Evolutionary conservation across 2,797 vertebrate species (phyloP).

Genomic region (Gymnothorax reevesii): DNA sequence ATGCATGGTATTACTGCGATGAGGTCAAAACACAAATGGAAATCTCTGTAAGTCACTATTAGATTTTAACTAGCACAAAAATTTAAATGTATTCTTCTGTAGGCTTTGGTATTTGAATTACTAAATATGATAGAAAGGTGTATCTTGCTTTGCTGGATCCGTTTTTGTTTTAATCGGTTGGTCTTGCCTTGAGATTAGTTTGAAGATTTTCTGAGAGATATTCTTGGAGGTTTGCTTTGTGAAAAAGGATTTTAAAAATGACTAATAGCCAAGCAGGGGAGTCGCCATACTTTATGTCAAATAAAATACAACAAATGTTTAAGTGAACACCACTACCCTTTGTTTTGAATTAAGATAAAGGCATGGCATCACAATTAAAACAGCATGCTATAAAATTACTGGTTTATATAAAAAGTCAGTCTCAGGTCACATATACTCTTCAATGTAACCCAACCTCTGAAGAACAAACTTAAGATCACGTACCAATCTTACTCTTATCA

Average conservation of each 20-base stretch:
- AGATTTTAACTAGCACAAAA: neutral
- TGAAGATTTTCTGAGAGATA: conserved; percentile 9
- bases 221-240: neutral
- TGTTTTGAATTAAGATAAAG: conserved; percentile 16
- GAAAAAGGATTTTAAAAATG: conserved; percentile 1
- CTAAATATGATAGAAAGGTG: neutral
- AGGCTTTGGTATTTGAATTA: neutral
- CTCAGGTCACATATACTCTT: neutral
- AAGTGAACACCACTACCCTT: neutral
- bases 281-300: neutral
- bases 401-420: neutral
- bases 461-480: neutral
- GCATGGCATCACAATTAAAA: conserved; percentile 8
- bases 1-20: neutral
- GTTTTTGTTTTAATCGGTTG: neutral
- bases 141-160: neutral
- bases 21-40: neutral
- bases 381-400: neutral
- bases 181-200: neutral
- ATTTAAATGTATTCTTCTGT: neutral
- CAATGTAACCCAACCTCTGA: neutral
- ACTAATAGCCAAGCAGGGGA: neutral
- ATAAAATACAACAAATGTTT: conserved; percentile 15
- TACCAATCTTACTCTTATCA: conserved; percentile 6
- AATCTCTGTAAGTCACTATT: neutral